Base-by-base conservation (phyloP, 2,888 invertebrate genomes). In the Ichneumon xanthorius region DNA sequence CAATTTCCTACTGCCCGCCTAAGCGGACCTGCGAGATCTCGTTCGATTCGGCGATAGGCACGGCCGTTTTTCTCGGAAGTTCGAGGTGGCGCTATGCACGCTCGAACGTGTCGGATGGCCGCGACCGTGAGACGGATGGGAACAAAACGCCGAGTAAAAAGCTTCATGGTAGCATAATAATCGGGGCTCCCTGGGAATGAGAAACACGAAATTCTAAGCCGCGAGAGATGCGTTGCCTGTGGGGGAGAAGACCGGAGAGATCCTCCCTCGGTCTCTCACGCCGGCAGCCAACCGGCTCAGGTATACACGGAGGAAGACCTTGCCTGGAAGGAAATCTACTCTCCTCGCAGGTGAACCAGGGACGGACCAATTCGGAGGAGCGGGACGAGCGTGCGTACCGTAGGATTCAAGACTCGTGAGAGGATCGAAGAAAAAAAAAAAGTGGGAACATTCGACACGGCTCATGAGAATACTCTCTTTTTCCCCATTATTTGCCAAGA, bases 301-400 rank as follows among this genome's bases (percentile, higher is more conserved):
- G 87, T 87, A 87, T 87, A 87, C 55, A 80, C 79, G 65, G 76
- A 82, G 71, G 58, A 75, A 75, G 78, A 80, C 80, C 82, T 82
- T 82, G 72, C 80, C 61, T 76, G 63, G 76, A 82, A 85, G 58
- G 84, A 48, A 82, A 68, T 55, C 63, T 61, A 53, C 68, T 78
- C 84, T 78, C 84, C 87, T 87, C 81, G 84, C 88, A 88, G 87
- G 89, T 88, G 86, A 88, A 87, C 80, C 84, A 86, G 87, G 86
- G 87, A 81, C 86, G 85, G 76, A 78, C 80, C 76, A 72, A 80
- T 84, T 83, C 82, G 71, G 73, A 84, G 80, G 79, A 84, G 70
- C 78, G 80, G 73, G 77, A 86, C 68, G 77, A 68, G 63, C 26
- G 26, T 26, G 26, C 26, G 26, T 48, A 85, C 22, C 33, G 37